A percentile compares a stretch with the other conserved stretches of the same genome.
phyloP scores from a whole-genome alignment of 2,113 vertebrate species.

The Sorex araneus region DNA sequence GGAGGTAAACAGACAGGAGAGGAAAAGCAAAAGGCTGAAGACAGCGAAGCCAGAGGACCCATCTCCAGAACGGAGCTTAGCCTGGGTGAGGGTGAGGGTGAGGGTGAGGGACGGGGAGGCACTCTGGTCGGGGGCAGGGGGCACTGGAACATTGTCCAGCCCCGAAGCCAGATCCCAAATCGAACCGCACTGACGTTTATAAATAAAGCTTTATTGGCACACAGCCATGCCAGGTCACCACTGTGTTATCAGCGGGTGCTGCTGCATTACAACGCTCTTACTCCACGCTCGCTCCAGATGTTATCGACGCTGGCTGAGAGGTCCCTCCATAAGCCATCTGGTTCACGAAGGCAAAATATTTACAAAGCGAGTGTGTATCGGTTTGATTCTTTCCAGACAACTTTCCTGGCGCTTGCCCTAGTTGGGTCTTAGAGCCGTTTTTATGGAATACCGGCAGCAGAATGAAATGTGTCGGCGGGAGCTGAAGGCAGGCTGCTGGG shows the following conservation, averaged over 20 bases:
- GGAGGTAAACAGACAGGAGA: too few relatives aligned
- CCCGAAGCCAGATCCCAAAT: slow-evolving; percentile 7
- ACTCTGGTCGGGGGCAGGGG: too few relatives aligned
- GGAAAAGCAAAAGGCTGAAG: too few relatives aligned
- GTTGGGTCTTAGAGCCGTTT: not conserved
- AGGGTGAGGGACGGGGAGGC: too few relatives aligned
- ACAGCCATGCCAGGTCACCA: not conserved
- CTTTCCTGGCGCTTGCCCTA: not conserved
- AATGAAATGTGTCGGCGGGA: slow-evolving; percentile 9
- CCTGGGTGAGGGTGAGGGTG: too few relatives aligned
- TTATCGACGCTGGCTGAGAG: not conserved
- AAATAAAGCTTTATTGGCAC: slow-evolving; percentile 66
- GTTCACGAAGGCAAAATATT: not conserved
- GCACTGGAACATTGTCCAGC: too few relatives aligned
- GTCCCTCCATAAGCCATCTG: not conserved
- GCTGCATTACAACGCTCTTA: not conserved
- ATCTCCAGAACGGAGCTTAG: too few relatives aligned
- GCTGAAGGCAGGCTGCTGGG: not conserved
- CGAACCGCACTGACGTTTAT: not conserved
- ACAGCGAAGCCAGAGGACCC: too few relatives aligned
- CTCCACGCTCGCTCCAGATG: not conserved
- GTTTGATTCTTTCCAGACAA: slow-evolving; percentile 11
- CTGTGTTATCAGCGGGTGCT: not conserved
- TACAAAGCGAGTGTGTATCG: not conserved
- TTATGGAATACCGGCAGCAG: not conserved